Evolutionary conservation across 2,888 invertebrate genomes (phyloP).

Genomic region (Atethmia centrago): DNA sequence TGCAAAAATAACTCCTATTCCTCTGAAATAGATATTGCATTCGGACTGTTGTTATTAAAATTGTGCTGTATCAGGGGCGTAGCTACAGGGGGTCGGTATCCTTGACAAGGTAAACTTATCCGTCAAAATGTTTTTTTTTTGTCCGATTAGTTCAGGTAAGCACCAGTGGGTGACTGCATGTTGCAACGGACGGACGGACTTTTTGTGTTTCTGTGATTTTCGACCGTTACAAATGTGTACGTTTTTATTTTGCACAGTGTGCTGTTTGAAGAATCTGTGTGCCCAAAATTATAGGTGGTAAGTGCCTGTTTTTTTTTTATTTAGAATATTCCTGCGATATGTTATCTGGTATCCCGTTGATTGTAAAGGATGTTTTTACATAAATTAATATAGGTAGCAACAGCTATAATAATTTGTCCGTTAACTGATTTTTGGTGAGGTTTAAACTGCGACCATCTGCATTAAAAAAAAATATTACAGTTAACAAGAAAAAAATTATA

Average conservation of each 20-base stretch:
- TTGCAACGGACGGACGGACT: slow-evolving; percentile 71
- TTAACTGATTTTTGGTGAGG: background rate
- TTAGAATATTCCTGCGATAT: background rate
- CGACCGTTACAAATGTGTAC: slow-evolving; percentile 41
- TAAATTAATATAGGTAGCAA: background rate
- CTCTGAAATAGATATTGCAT: background rate
- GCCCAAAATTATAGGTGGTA: slow-evolving; percentile 44
- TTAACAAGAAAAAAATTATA: background rate
- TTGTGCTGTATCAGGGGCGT: slow-evolving; percentile 64
- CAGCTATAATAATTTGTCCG: background rate
- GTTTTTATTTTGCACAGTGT: slow-evolving; percentile 40
- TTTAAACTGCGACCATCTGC: too few species aligned
- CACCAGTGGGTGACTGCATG: slow-evolving; percentile 77
- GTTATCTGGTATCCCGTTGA: background rate
- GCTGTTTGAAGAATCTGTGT: slow-evolving; percentile 22
- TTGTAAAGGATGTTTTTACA: background rate
- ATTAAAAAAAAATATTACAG: background rate
- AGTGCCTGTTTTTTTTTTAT: slow-evolving; percentile 30
- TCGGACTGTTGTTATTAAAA: slow-evolving; percentile 37
- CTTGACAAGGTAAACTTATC: slow-evolving; percentile 83
- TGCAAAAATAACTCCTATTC: slow-evolving; percentile 50
- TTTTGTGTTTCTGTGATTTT: slow-evolving; percentile 67
- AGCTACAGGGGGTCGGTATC: slow-evolving; percentile 82
- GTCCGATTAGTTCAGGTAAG: slow-evolving; percentile 83
- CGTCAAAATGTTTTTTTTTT: slow-evolving; percentile 84